These are phyloP conservation scores for Phytoseiulus persimilis DNA, from an alignment of 2,888 invertebrate species.

Conservation along the genomic window DNA sequence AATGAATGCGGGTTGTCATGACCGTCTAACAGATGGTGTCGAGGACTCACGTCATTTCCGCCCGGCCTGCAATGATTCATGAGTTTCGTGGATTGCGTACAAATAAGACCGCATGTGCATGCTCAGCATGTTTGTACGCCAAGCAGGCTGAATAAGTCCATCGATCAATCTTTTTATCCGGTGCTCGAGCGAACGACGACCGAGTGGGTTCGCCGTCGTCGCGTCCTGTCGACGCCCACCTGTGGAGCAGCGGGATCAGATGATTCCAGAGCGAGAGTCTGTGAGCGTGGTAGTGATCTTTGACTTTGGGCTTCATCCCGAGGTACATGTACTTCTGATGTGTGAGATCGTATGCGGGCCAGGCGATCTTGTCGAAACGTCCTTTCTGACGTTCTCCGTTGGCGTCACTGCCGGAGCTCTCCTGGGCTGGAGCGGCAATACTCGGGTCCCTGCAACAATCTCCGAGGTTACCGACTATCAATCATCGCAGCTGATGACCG, in stretches of 20 bases:
- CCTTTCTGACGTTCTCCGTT: conserved; percentile 41
- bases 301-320: conserved; percentile 77
- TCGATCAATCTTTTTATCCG: neutral
- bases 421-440: conserved; percentile 28
- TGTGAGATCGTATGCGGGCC: conserved; percentile 84
- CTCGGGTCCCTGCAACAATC: conserved; percentile 26
- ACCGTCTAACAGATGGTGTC: conserved; percentile 70
- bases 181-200: neutral
- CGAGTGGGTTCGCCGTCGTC: neutral
- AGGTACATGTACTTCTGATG: conserved; percentile 85
- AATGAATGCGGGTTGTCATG: conserved; percentile 77
- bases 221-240: conserved; percentile 46
- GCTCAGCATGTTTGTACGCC: conserved; percentile 41
- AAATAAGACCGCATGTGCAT: conserved; percentile 41
- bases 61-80: conserved; percentile 48
- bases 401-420: conserved; percentile 39
- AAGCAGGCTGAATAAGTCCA: conserved; percentile 6
- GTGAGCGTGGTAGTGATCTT: conserved; percentile 88
- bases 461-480: neutral
- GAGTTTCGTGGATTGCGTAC: conserved; percentile 20
- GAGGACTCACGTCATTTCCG: conserved; percentile 68
- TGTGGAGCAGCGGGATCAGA: conserved; percentile 71
- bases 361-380: conserved; percentile 61
- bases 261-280: conserved; percentile 91
- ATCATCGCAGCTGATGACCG: neutral